A percentile compares a stretch with the other conserved stretches of the same genome.
Conservation (phyloP, 2,888 invertebrate genomes). For the Thecocarcelia acutangulata region DNA sequence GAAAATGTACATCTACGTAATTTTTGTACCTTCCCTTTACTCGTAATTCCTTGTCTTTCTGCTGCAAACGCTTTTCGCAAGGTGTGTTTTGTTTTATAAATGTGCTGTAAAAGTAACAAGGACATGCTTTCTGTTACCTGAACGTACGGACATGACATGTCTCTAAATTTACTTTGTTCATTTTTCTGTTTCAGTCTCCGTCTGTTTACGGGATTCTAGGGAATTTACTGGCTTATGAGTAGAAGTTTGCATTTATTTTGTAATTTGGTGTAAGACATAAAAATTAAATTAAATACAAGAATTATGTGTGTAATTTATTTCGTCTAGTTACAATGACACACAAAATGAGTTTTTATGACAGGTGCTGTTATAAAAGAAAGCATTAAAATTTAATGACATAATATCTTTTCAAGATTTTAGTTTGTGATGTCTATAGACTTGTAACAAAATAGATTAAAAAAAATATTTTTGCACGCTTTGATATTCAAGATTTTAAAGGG, state of each 20-base stretch:
- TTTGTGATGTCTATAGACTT: background rate
- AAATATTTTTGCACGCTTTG: no score
- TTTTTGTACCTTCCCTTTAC: no score
- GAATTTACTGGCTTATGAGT: conserved; percentile 26
- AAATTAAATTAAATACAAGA: conserved; percentile 46
- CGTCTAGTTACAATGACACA: conserved; percentile 1
- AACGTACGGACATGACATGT: conserved; percentile 43
- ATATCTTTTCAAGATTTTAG: background rate
- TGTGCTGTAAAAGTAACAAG: conserved; percentile 40
- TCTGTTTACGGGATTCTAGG: conserved; percentile 36
- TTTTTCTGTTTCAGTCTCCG: background rate
- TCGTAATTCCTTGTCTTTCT: no score
- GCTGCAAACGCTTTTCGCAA: conserved; percentile 1
- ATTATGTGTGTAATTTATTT: conserved; percentile 29
- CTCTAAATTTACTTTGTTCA: background rate
- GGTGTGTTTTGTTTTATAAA: conserved; percentile 59
- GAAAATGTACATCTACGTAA: background rate
- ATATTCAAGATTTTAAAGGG: no score
- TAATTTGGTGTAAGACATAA: conserved; percentile 43
- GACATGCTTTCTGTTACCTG: conserved; percentile 6
- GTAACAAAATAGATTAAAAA: no score
- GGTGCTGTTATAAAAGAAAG: conserved; percentile 29
- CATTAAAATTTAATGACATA: background rate
- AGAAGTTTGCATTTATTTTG: conserved; percentile 18
- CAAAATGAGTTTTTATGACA: conserved; percentile 50